Percentiles rank a stretch among this genome's conserved stretches.
Conservation (phyloP, 2,113 vertebrate genomes). For the Rhea americana region DNA sequence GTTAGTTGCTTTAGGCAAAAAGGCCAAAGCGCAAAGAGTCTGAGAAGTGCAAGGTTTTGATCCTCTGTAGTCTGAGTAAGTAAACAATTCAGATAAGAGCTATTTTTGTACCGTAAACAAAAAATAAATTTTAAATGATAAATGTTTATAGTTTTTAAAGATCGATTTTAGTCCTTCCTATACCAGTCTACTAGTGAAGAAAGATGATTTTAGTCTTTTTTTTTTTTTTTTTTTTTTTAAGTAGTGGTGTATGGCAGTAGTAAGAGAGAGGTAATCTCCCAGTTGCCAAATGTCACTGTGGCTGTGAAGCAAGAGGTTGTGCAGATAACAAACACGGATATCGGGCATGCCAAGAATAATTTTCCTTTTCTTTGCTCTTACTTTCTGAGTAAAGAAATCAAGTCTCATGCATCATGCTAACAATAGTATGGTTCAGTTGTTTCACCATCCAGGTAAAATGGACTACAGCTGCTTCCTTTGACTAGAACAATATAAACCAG, state of each 20-base stretch:
- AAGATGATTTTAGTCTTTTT: not conserved
- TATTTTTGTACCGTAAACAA: not conserved
- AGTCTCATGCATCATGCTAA: not conserved
- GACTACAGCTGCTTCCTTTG: not conserved
- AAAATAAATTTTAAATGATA: not conserved
- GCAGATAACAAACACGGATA: fast-evolving
- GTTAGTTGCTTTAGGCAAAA: not conserved
- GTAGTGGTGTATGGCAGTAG: not conserved
- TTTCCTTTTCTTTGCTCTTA: not conserved
- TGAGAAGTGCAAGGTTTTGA: fast-evolving
- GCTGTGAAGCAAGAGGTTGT: not conserved
- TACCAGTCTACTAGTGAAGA: not conserved
- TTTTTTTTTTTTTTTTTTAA: not conserved
- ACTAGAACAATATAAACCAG: constrained; percentile 8
- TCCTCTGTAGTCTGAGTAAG: not conserved
- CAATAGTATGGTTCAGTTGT: not conserved
- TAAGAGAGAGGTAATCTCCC: not conserved
- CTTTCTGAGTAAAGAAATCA: not conserved
- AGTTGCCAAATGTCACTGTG: fast-evolving
- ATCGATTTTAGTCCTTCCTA: fast-evolving
- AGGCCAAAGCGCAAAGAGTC: not conserved
- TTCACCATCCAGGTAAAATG: constrained; percentile 34
- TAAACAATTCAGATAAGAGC: not conserved
- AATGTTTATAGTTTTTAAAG: not conserved
- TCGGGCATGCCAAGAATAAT: not conserved